Conservation (phyloP, 2,888 invertebrate genomes). For the Chymomyza fuscimana region DNA sequence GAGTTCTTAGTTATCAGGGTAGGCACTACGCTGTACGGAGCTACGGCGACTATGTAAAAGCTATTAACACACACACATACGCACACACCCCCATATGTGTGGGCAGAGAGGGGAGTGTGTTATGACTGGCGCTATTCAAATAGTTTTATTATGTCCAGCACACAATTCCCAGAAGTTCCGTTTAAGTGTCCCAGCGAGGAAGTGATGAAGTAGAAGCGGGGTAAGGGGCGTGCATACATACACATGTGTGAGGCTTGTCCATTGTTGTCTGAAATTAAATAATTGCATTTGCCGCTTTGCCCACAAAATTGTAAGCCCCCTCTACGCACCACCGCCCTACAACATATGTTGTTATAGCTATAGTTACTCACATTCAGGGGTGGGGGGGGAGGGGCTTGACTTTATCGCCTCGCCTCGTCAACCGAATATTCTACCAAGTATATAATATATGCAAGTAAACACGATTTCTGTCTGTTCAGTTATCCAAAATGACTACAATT, state of each 20-base stretch:
- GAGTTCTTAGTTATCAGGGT: slow-evolving; percentile 25
- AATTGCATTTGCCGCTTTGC: slow-evolving; percentile 66
- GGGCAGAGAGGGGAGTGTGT: slow-evolving; percentile 12
- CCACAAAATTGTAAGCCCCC: slow-evolving; percentile 35
- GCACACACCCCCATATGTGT: slow-evolving; percentile 11
- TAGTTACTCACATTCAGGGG: background rate
- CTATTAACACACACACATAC: slow-evolving; percentile 4
- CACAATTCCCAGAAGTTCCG: slow-evolving; percentile 51
- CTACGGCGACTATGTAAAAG: background rate
- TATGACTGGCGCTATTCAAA: slow-evolving; percentile 60
- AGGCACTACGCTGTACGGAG: slow-evolving; percentile 48
- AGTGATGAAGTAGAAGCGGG: background rate
- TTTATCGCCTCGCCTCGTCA: background rate
- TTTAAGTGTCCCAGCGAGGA: slow-evolving; percentile 38
- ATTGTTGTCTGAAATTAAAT: slow-evolving; percentile 57
- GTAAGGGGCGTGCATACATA: slow-evolving; percentile 29
- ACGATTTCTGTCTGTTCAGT: background rate
- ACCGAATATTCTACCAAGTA: background rate
- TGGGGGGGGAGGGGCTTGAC: background rate
- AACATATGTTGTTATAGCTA: background rate
- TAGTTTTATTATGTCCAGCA: slow-evolving; percentile 54
- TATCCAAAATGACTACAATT: background rate
- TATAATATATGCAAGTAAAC: background rate
- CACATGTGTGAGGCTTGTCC: slow-evolving; percentile 13
- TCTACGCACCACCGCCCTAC: too few relatives aligned